phyloP scores from a whole-genome alignment of 2,888 invertebrate genomes.

The Thymelicus acteon region DNA sequence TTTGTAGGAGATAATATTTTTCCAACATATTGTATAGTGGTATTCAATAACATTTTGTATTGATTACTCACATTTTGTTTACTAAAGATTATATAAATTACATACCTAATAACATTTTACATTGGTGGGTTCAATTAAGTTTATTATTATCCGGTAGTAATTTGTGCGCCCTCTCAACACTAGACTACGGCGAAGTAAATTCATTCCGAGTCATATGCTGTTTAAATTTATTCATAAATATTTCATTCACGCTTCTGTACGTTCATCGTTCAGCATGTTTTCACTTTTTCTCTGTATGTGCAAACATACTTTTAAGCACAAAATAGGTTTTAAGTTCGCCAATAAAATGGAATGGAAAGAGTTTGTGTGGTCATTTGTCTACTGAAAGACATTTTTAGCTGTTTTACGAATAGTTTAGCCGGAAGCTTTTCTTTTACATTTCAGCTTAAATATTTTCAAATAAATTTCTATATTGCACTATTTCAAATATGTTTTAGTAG shows the following conservation, averaged over 20 bases:
- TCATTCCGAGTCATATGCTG: conserved; percentile 39
- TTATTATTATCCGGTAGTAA: not conserved
- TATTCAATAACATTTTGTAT: too few relatives aligned
- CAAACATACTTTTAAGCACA: conserved; percentile 11
- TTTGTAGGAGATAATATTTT: too few relatives aligned
- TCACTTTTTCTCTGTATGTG: conserved; percentile 31
- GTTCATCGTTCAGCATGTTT: conserved; percentile 36
- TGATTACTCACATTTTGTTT: too few relatives aligned
- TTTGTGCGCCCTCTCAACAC: conserved; percentile 12
- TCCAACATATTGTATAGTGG: too few relatives aligned
- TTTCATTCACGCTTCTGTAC: conserved; percentile 36
- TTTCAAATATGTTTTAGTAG: not conserved
- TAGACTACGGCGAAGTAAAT: conserved; percentile 18
- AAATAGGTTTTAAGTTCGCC: conserved; percentile 16
- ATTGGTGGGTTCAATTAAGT: too few relatives aligned
- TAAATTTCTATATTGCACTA: conserved; percentile 15
- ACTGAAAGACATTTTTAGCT: conserved; percentile 6
- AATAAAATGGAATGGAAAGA: conserved; percentile 10
- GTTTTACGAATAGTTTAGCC: not conserved
- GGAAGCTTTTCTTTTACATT: conserved; percentile 11
- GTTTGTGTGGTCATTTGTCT: conserved; percentile 17
- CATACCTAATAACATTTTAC: too few relatives aligned
- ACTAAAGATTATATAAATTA: too few relatives aligned
- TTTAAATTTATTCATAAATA: conserved; percentile 37
- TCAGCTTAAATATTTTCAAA: not conserved